A percentile compares a stretch with the other conserved stretches of the same genome.
These are phyloP conservation scores for Helostoma temminkii DNA, from an alignment of 2,797 vertebrate species.

Conservation along the genomic window DNA sequence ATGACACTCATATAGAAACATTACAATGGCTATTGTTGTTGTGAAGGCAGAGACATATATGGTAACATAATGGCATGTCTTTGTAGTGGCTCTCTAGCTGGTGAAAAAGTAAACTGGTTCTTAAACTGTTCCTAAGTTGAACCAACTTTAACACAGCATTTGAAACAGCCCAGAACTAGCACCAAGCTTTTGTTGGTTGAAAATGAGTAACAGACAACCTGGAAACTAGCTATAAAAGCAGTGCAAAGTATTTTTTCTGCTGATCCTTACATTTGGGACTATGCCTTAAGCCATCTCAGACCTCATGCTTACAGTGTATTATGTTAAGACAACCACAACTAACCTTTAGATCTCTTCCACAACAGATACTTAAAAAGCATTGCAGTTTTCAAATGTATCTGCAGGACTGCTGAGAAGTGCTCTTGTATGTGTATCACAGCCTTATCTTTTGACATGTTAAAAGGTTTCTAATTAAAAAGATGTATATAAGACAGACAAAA, in stretches of 20 bases:
- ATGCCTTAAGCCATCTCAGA: slow-evolving; percentile 52
- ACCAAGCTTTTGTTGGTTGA: no score
- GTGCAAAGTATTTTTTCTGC: slow-evolving; percentile 25
- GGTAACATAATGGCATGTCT: no score
- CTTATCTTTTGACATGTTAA: slow-evolving; percentile 51
- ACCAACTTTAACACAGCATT: no score
- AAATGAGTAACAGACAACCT: no score
- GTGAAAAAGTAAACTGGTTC: no score
- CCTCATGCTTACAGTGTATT: slow-evolving; percentile 44
- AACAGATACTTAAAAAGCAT: slow-evolving; percentile 37
- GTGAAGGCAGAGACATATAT: no score
- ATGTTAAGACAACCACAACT: slow-evolving; percentile 30
- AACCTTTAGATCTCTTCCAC: slow-evolving; percentile 34
- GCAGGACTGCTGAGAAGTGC: slow-evolving; percentile 40
- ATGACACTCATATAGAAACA: no score
- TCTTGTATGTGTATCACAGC: slow-evolving; percentile 40
- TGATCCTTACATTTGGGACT: slow-evolving; percentile 41
- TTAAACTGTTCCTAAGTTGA: no score
- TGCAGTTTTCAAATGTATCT: slow-evolving; percentile 59
- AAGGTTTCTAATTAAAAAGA: slow-evolving; percentile 38
- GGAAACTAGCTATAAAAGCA: slow-evolving; percentile 43
- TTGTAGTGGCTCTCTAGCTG: no score
- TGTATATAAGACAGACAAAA: slow-evolving; percentile 41
- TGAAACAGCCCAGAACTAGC: no score
- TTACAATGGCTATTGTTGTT: no score